Evolutionary conservation across 2,797 vertebrate genomes (phyloP).

Genomic region (Leptatherina wallacei): DNA sequence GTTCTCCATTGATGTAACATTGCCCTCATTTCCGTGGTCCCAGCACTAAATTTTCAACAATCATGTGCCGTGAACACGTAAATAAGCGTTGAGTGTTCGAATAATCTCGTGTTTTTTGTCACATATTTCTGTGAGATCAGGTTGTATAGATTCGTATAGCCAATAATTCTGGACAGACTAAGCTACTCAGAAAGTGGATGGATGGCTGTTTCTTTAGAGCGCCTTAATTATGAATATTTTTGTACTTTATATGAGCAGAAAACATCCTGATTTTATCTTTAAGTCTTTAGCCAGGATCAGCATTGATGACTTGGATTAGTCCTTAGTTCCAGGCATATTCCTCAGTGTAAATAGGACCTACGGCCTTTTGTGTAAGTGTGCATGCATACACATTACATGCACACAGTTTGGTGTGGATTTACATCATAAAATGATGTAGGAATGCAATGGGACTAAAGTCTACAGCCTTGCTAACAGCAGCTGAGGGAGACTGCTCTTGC

Average conservation of each 20-base stretch:
- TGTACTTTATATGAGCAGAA: constrained; percentile 6
- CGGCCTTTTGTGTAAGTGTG: constrained; percentile 23
- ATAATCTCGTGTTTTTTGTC: no score
- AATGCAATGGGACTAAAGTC: background rate
- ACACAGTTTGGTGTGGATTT: background rate
- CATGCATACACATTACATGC: constrained; percentile 42
- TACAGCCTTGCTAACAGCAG: constrained; percentile 10
- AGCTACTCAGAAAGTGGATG: constrained; percentile 25
- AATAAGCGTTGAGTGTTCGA: no score
- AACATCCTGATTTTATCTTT: constrained; percentile 3
- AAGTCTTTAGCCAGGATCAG: constrained; percentile 5
- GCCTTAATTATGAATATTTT: constrained; percentile 10
- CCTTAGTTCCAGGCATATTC: constrained; percentile 43
- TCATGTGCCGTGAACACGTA: no score
- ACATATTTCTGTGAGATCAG: no score
- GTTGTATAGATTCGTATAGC: constrained; percentile 17
- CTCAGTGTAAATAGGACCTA: constrained; percentile 38
- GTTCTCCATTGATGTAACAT: no score
- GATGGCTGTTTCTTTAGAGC: background rate
- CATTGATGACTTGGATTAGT: constrained; percentile 41
- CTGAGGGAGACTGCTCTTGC: background rate
- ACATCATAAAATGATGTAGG: background rate
- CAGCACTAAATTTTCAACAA: no score
- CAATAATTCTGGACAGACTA: constrained; percentile 8
- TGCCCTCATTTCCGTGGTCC: no score